These are phyloP conservation scores for Corticium candelabrum DNA, from an alignment of 37 sponge, comb jelly and placozoan genomes.

Conservation along the genomic window DNA sequence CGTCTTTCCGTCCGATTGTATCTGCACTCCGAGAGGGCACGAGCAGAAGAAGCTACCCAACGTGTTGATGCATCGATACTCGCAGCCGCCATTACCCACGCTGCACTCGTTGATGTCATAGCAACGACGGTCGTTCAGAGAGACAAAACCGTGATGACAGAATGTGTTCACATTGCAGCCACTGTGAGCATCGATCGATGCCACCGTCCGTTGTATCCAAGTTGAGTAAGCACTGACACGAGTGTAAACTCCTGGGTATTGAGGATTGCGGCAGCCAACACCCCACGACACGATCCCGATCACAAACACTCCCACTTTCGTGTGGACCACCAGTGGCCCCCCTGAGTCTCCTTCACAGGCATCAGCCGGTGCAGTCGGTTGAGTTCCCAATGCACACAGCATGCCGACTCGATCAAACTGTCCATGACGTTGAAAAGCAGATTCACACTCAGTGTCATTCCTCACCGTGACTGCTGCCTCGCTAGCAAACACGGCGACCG, in stretches of 20 bases:
- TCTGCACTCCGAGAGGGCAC: not conserved
- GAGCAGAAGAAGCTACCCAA: not conserved
- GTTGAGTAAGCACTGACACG: not conserved
- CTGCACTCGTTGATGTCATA: not conserved
- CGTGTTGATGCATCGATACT: not conserved
- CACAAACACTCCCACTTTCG: not conserved
- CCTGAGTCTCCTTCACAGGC: not conserved
- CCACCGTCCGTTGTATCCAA: not conserved
- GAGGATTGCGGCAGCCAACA: not conserved
- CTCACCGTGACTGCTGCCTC: not conserved
- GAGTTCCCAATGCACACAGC: not conserved
- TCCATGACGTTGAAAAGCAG: not conserved
- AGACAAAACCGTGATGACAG: not conserved
- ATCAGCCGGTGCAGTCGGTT: not conserved
- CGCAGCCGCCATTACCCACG: not conserved
- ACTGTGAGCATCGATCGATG: not conserved
- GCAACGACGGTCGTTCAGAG: too few relatives aligned
- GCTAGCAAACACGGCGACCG: not conserved
- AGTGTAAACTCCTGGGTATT: not conserved
- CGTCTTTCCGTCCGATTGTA: not conserved
- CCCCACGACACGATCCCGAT: not conserved
- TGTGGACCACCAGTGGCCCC: not conserved
- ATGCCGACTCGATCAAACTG: not conserved
- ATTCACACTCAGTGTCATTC: not conserved
- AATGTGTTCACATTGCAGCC: not conserved